Conservation (phyloP, 2,888 invertebrate species). For the Drosophila koepferae region DNA sequence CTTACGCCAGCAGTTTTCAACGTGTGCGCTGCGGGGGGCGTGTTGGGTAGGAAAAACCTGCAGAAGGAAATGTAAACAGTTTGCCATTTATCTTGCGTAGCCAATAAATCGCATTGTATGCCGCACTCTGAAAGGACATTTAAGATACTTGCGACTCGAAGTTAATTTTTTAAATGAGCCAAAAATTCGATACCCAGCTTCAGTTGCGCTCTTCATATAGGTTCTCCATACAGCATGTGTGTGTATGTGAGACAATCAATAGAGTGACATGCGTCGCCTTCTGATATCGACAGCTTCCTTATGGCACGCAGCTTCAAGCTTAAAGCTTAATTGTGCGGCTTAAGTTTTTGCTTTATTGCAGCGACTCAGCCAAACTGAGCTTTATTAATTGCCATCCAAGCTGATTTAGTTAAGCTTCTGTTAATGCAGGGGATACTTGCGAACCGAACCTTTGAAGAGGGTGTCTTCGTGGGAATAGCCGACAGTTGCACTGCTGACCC, state of each 20-base stretch:
- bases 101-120: constrained; percentile 74
- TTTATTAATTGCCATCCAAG: constrained; percentile 69
- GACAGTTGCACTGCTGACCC: constrained; percentile 35
- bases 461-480: constrained; percentile 20
- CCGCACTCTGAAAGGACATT: constrained; percentile 48
- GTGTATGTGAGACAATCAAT: constrained; percentile 38
- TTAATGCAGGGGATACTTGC: constrained; percentile 11
- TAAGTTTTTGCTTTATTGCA: constrained; percentile 72
- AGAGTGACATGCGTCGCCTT: constrained; percentile 47
- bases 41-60: constrained; percentile 28
- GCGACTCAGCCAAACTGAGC: constrained; percentile 66
- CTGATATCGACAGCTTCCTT: constrained; percentile 48
- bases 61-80: constrained; percentile 76
- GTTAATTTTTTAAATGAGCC: constrained; percentile 78
- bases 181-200: constrained; percentile 43
- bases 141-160: constrained; percentile 52
- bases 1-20: constrained; percentile 70
- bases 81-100: constrained; percentile 76
- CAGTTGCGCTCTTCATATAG: constrained; percentile 31
- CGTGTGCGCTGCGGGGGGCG: constrained; percentile 12
- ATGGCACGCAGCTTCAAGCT: constrained; percentile 42
- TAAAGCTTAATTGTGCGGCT: constrained; percentile 69
- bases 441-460: constrained; percentile 39
- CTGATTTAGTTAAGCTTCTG: constrained; percentile 24
- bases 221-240: constrained; percentile 23